Conservation (phyloP, 1,140 invertebrate species). For the Brachionus koreanus region DNA sequence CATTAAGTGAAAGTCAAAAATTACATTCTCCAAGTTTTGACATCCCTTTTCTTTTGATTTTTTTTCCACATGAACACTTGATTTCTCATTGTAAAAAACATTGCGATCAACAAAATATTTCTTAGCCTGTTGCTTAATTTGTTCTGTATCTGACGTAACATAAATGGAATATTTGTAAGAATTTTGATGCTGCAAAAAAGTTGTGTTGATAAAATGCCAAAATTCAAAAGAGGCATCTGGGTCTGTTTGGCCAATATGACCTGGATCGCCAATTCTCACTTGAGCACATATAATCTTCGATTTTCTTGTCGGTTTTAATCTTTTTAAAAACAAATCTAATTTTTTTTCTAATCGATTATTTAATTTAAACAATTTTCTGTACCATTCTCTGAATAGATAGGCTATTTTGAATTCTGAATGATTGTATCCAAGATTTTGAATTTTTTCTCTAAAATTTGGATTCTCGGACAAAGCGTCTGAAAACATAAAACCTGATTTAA, state of each 20-base stretch:
- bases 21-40: not conserved
- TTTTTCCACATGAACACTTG: not conserved
- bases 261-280: not conserved
- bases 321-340: not conserved
- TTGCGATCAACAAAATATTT: not conserved
- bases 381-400: not conserved
- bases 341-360: not conserved
- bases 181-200: not conserved
- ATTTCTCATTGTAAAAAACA: not conserved
- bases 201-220: not conserved
- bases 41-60: not conserved
- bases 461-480: not conserved
- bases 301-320: not conserved
- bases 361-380: not conserved
- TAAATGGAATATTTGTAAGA: not conserved
- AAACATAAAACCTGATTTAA: not conserved
- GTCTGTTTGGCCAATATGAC: not conserved
- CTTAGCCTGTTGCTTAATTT: not conserved
- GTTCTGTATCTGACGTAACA: not conserved
- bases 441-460: not conserved
- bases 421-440: not conserved
- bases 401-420: not conserved
- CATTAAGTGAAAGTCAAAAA: conserved; percentile 11
- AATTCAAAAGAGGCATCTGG: not conserved
- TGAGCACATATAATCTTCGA: not conserved